Percentiles rank a stretch among this genome's conserved stretches.
phyloP scores from a whole-genome alignment of 1,140 invertebrate genomes.

The Muscidifurax raptorellus region DNA sequence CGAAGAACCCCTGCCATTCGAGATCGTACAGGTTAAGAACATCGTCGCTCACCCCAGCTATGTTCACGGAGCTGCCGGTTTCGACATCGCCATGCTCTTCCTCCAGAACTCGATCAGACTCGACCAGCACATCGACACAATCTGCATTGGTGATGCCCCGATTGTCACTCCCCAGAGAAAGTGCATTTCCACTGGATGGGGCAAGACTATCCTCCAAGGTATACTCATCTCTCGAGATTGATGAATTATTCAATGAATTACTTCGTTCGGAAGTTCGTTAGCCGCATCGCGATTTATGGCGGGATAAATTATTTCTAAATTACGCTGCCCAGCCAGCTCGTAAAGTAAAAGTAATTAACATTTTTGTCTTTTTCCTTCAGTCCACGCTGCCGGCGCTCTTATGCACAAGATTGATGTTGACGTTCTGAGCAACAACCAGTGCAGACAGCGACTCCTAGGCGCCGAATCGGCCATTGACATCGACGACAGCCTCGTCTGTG shows the following conservation, averaged over 20 bases:
- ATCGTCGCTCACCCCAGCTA: conserved; percentile 85
- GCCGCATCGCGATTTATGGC: too few species aligned
- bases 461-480: conserved; percentile 58
- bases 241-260: not conserved
- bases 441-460: conserved; percentile 66
- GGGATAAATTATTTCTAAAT: too few species aligned
- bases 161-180: conserved; percentile 67
- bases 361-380: conserved; percentile 66
- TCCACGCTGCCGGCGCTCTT: conserved; percentile 82
- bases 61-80: conserved; percentile 77
- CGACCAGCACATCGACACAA: conserved; percentile 83
- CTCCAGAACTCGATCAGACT: conserved; percentile 79
- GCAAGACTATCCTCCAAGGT: conserved; percentile 86
- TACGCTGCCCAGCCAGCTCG: too few species aligned
- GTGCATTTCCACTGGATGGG: conserved; percentile 89
- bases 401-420: conserved; percentile 85
- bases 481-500: conserved; percentile 66
- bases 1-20: conserved; percentile 86
- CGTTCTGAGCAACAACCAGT: conserved; percentile 78
- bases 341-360: too few species aligned
- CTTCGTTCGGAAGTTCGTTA: not conserved
- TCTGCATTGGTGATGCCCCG: conserved; percentile 79
- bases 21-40: conserved; percentile 82
- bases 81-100: conserved; percentile 85
- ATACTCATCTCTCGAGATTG: conserved; percentile 55